phyloP scores from a whole-genome alignment of 1,140 invertebrate species.

The Parapsyche elsis region DNA sequence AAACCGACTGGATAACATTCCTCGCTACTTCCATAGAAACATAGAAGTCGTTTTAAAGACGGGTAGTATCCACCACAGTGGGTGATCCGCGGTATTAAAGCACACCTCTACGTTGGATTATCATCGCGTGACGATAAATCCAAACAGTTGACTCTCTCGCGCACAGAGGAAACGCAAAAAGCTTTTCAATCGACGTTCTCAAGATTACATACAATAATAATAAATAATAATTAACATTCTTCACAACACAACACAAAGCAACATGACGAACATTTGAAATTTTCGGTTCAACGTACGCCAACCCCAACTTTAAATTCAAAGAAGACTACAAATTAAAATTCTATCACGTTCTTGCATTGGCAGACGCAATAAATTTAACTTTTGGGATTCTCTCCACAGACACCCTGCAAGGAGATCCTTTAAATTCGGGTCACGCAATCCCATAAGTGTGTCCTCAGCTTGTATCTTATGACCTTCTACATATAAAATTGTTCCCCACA shows the following conservation, averaged over 20 bases:
- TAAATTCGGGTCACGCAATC: constrained; percentile 32
- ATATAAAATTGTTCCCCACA: not conserved
- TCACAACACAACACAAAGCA: not conserved
- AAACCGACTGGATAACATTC: too few species aligned
- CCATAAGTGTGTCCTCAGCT: not conserved
- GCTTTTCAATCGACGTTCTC: constrained; percentile 11
- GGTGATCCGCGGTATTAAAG: constrained; percentile 8
- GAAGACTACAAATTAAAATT: not conserved
- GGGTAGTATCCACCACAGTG: not conserved
- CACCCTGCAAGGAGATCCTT: not conserved
- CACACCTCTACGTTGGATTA: not conserved
- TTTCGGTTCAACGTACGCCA: not conserved
- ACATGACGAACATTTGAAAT: not conserved
- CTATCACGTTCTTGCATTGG: constrained; percentile 15
- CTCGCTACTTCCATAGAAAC: too few species aligned
- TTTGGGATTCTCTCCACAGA: not conserved
- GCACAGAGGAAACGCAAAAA: not conserved
- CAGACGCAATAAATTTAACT: not conserved
- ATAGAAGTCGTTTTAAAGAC: too few species aligned
- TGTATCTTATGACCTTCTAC: not conserved
- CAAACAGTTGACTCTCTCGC: too few species aligned
- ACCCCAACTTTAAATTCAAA: not conserved
- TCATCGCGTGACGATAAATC: constrained; percentile 14
- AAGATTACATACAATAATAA: not conserved
- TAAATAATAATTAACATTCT: not conserved